phyloP scores from a whole-genome alignment of 2,113 vertebrate species.

The Panthera leo region DNA sequence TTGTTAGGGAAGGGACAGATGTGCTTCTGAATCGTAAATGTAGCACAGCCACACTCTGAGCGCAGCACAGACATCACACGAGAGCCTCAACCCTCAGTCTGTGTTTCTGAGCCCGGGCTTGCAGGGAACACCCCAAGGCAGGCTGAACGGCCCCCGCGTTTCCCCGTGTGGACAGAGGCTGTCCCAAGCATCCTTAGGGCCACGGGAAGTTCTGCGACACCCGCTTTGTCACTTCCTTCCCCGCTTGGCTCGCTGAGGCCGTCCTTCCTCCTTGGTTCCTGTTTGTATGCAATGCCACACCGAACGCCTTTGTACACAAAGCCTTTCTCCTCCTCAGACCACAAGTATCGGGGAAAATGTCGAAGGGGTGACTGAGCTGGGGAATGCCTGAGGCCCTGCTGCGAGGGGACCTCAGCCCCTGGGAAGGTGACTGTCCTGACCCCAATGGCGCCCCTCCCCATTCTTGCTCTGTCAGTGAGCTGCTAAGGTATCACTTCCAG shows the following conservation, averaged over 20 bases:
- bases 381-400: neutral
- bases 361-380: neutral
- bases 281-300: neutral
- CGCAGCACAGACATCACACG: neutral
- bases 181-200: neutral
- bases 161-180: neutral
- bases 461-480: neutral
- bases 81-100: neutral
- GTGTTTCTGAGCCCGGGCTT: neutral
- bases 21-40: neutral
- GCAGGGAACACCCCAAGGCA: too few relatives aligned
- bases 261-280: neutral
- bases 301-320: neutral
- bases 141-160: accelerated
- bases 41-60: too few relatives aligned
- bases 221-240: neutral
- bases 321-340: neutral
- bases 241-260: neutral
- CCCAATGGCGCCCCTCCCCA: neutral
- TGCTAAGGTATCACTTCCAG: neutral
- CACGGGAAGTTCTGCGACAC: too few relatives aligned
- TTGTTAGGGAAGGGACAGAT: neutral
- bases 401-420: neutral
- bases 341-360: neutral
- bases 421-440: accelerated